Evolutionary conservation across 2,113 vertebrate genomes (phyloP).

Genomic region (Colius striatus): DNA sequence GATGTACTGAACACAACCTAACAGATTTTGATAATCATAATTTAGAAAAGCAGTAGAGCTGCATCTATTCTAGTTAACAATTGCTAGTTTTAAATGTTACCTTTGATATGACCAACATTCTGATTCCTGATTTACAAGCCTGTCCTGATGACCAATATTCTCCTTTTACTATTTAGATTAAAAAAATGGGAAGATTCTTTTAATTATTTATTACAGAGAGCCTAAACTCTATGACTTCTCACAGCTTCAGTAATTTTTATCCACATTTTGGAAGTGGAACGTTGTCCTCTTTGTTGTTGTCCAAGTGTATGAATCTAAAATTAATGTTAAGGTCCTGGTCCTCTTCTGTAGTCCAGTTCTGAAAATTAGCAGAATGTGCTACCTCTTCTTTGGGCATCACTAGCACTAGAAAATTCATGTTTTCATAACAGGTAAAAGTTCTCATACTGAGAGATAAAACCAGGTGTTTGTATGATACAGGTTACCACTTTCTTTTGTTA

Average conservation of each 20-base stretch:
- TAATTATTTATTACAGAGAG: background rate
- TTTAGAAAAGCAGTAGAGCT: background rate
- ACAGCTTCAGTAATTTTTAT: background rate
- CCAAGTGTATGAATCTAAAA: background rate
- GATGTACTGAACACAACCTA: background rate
- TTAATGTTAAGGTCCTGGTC: background rate
- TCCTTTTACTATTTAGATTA: background rate
- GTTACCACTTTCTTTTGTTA: background rate
- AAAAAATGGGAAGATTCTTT: background rate
- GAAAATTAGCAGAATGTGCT: background rate
- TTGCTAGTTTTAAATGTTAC: background rate
- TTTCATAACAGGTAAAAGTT: background rate
- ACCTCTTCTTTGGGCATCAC: background rate
- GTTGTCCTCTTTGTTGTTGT: background rate
- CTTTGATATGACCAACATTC: background rate
- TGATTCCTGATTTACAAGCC: background rate
- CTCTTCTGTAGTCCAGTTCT: background rate
- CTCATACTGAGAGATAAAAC: background rate
- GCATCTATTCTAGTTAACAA: background rate
- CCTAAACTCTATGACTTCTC: background rate
- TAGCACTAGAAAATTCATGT: background rate
- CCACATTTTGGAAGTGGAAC: background rate
- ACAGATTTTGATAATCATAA: background rate
- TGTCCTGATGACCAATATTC: background rate
- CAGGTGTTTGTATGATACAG: background rate